Conservation (phyloP, 2,888 invertebrate species). For the Alitta virens region DNA sequence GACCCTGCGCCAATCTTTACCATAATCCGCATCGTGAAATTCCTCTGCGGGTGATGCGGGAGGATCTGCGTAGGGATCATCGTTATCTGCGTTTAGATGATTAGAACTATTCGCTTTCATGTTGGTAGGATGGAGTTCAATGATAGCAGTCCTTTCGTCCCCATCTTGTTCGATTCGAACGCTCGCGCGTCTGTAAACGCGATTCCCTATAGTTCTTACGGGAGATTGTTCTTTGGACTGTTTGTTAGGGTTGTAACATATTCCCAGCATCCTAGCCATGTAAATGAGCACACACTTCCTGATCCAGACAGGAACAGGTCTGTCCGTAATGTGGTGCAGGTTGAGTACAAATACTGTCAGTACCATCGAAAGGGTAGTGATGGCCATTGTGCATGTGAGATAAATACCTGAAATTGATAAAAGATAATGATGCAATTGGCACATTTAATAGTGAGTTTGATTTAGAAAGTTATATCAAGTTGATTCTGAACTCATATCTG, state of each 20-base stretch:
- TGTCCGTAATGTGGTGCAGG: slow-evolving; percentile 33
- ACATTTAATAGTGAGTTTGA: too few relatives aligned
- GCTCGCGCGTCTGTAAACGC: neutral
- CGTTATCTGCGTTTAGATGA: neutral
- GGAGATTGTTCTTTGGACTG: neutral
- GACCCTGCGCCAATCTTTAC: slow-evolving; percentile 31
- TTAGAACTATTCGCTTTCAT: neutral
- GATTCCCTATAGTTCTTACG: neutral
- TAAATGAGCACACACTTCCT: slow-evolving; percentile 27
- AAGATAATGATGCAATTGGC: too few relatives aligned
- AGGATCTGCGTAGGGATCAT: neutral
- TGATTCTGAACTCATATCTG: too few relatives aligned
- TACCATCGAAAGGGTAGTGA: slow-evolving; percentile 35
- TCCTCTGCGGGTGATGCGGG: neutral
- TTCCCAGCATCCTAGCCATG: slow-evolving; percentile 31
- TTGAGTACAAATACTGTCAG: slow-evolving; percentile 35
- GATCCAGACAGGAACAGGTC: slow-evolving; percentile 30
- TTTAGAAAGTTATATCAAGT: too few relatives aligned
- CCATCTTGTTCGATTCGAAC: neutral
- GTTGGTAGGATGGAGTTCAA: slow-evolving; percentile 7
- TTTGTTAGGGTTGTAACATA: slow-evolving; percentile 10
- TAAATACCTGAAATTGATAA: slow-evolving; percentile 29
- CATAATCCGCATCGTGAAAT: slow-evolving; percentile 9
- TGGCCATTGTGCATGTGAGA: slow-evolving; percentile 36
- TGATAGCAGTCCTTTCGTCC: slow-evolving; percentile 4